Evolutionary conservation across 1,140 invertebrate species (phyloP).

Genomic region (Aphaenogaster floridana): DNA sequence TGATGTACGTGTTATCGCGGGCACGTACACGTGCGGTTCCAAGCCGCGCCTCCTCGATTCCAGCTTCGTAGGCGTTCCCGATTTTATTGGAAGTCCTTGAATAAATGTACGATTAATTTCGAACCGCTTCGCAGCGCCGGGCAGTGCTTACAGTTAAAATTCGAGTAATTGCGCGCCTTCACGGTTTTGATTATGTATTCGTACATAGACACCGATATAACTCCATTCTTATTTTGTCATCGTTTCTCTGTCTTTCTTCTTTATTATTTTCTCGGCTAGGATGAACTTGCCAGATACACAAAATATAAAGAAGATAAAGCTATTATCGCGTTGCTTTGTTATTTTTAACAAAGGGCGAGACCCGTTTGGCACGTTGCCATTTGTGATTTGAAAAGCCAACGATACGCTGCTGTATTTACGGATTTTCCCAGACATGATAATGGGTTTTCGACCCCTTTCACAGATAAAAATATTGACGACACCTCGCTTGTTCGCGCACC

Average conservation of each 20-base stretch:
- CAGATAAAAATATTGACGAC: conserved; percentile 67
- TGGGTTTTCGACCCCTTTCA: conserved; percentile 76
- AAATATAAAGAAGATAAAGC: background rate
- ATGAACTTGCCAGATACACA: background rate
- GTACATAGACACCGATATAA: background rate
- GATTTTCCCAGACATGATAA: conserved; percentile 72
- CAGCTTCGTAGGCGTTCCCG: conserved; percentile 21
- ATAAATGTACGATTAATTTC: conserved; percentile 62
- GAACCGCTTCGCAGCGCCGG: background rate
- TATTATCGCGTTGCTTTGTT: background rate
- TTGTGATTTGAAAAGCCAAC: conserved; percentile 43
- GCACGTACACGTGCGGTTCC: conserved; percentile 46
- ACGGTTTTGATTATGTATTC: background rate
- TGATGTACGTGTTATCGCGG: conserved; percentile 56
- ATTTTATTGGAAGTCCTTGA: conserved; percentile 49
- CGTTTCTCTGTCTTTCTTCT: background rate
- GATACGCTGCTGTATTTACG: conserved; percentile 74
- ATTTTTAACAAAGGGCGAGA: background rate
- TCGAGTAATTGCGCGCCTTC: background rate
- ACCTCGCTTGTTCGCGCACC: conserved; percentile 37
- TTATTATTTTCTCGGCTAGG: background rate
- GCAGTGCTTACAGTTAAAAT: background rate
- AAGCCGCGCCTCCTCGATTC: conserved; percentile 52
- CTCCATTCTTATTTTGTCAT: background rate
- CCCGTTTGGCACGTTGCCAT: background rate